Base-by-base conservation (phyloP, 1,140 invertebrate genomes). In the Achatina immaculata region DNA sequence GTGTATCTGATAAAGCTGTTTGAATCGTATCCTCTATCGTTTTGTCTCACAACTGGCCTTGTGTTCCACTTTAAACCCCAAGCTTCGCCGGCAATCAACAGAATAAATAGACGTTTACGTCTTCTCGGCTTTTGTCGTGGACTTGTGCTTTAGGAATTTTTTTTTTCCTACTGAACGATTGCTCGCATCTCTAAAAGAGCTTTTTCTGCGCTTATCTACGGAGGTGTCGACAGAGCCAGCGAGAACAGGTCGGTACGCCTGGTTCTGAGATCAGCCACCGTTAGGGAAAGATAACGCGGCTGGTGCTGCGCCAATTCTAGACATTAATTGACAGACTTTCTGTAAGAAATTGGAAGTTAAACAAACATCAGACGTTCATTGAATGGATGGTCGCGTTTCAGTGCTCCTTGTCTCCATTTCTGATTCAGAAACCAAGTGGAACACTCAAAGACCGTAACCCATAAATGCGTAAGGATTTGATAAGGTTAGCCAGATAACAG, bases 351-450 rank as follows among this genome's bases (percentile, higher is more conserved):
- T 62, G 3, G 28, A 62, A 62, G 58, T 28, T 28, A 62, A 62
- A 62, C 31, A 62, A 62, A 62, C 58, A 62, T 62, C 58, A 62
- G 31, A n/a, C 28, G 28, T 16, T 62, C 28, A 62, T 62, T 62
- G n/a, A 2, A 62, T 16, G 58, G n/a, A 62, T 62, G 58, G 31
- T 31, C 58, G 16, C 58, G n/a, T 34, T 16, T 6, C n/a, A 28
- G 58, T 62, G 7, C 58, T 2, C 6, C n/a, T 62, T 62, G 58
- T 62, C 58, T 62, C 58, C 16, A n/a, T 28, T 9, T 62, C 58
- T 62, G 31, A 62, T 31, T 62, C 58, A 62, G 58, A 62, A 62
- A 62, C 58, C 58, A 62, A 62, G 58, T 34, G 58, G 58, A 62
- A 62, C 58, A 6, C 28, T 62, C 58, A 62, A 62, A 3, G 28